phyloP scores from a whole-genome alignment of 2,888 invertebrate genomes.

The Zygogramma bicolorata region DNA sequence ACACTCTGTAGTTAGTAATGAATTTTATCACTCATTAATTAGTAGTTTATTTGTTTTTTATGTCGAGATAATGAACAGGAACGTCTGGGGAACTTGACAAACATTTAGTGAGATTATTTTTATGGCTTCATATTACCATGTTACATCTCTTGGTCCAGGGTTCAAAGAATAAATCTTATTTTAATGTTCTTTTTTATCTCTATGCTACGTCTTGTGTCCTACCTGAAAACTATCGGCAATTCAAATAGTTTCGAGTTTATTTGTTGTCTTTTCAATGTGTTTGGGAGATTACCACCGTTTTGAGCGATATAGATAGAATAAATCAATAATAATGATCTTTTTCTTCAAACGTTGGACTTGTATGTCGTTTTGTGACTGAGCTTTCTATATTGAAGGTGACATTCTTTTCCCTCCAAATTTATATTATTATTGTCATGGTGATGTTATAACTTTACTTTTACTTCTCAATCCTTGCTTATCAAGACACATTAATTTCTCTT shows the following conservation, averaged over 20 bases:
- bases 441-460: too few relatives aligned
- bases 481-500: too few relatives aligned
- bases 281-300: too few relatives aligned
- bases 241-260: neutral
- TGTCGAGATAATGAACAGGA: conserved; percentile 45
- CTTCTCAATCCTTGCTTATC: too few relatives aligned
- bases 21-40: conserved; percentile 46
- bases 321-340: too few relatives aligned
- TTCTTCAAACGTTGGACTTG: too few relatives aligned
- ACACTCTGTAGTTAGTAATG: neutral
- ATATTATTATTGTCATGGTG: too few relatives aligned
- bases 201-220: neutral
- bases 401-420: too few relatives aligned
- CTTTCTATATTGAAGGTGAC: too few relatives aligned
- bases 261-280: neutral
- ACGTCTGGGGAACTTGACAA: conserved; percentile 45
- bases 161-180: conserved; percentile 17
- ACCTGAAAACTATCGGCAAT: neutral
- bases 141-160: neutral
- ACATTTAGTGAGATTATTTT: conserved; percentile 45
- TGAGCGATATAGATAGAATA: too few relatives aligned
- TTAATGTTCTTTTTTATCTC: neutral
- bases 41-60: conserved; percentile 43
- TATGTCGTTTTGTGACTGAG: too few relatives aligned
- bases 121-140: conserved; percentile 35